These are phyloP conservation scores for Sinodicranocentrus sp. DNA, from an alignment of 2,888 invertebrate species.

Conservation along the genomic window DNA sequence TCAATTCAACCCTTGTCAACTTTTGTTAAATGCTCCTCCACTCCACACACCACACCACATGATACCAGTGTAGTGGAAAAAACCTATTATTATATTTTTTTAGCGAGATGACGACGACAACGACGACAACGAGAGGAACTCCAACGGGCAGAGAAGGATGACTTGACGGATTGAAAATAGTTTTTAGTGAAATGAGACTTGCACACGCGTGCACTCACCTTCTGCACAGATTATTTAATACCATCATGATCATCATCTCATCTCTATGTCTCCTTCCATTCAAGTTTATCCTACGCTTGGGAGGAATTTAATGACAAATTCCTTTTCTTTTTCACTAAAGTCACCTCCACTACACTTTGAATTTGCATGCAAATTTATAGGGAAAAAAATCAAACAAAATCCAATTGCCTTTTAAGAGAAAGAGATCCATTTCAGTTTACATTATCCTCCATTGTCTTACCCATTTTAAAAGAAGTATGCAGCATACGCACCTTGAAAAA, in stretches of 20 bases:
- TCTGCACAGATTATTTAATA: background rate
- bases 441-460: constrained; percentile 2
- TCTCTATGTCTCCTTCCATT: background rate
- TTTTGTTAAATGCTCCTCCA: background rate
- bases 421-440: background rate
- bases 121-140: no score
- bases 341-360: no score
- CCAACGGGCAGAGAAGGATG: no score
- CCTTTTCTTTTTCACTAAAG: no score
- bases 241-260: background rate
- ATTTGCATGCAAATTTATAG: background rate
- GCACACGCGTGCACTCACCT: background rate
- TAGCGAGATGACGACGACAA: background rate
- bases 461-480: background rate
- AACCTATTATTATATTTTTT: background rate
- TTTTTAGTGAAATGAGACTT: background rate
- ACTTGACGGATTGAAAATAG: no score
- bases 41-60: background rate
- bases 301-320: no score
- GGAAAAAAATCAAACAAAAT: no score
- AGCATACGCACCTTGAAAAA: background rate
- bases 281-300: no score
- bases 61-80: background rate
- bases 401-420: no score
- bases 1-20: background rate